Evolutionary conservation across 2,888 invertebrate species (phyloP).

Genomic region (Spodoptera picta): DNA sequence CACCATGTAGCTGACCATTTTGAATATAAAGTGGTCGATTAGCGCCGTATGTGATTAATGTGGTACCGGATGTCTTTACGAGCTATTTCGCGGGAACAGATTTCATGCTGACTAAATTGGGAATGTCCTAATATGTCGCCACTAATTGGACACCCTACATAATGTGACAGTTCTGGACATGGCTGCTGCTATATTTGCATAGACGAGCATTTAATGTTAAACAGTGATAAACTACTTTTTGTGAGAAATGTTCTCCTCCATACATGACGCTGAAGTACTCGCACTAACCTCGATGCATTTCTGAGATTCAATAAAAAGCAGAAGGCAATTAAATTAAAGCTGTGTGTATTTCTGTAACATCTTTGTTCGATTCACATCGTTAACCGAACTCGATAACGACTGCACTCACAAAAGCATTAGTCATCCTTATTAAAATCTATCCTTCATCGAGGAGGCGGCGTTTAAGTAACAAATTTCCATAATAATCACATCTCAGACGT

Average conservation of each 20-base stretch:
- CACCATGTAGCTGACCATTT: conserved; percentile 69
- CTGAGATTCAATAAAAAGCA: conserved; percentile 19
- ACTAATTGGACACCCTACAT: conserved; percentile 69
- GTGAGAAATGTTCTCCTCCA: conserved; percentile 29
- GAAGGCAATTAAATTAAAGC: conserved; percentile 32
- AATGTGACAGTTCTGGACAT: conserved; percentile 29
- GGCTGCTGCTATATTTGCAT: conserved; percentile 42
- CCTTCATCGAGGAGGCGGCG: conserved; percentile 69
- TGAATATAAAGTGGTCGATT: conserved; percentile 82
- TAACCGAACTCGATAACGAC: conserved; percentile 25
- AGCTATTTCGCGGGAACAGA: conserved; percentile 71
- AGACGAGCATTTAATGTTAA: conserved; percentile 46
- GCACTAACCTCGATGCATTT: conserved; percentile 14
- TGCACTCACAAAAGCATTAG: conserved; percentile 56
- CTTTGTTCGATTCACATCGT: conserved; percentile 25
- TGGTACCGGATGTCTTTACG: conserved; percentile 71
- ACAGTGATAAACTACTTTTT: conserved; percentile 42
- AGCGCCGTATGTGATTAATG: conserved; percentile 78
- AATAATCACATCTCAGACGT: conserved; percentile 82
- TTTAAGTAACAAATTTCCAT: conserved; percentile 73
- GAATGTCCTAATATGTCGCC: conserved; percentile 63
- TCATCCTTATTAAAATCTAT: conserved; percentile 72
- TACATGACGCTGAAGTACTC: conserved; percentile 9
- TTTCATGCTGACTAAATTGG: conserved; percentile 62
- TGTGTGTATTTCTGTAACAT: conserved; percentile 11